Evolutionary conservation across 2,797 vertebrate genomes (phyloP), one percentile per base, ranked within the genome.

Genomic region (Etheostoma perlongum): DNA sequence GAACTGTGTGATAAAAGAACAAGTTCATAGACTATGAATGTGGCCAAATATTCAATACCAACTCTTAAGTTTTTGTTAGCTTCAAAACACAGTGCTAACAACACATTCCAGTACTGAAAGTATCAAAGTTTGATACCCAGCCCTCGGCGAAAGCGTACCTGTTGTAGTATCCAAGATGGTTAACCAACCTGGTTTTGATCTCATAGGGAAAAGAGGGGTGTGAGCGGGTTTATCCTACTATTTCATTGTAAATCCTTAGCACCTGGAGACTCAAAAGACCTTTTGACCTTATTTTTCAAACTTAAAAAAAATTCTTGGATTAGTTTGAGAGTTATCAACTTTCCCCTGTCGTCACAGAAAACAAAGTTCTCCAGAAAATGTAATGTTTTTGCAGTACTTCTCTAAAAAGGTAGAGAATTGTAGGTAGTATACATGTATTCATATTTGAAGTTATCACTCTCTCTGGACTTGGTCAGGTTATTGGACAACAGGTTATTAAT

Each of bases 131-230:
- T 2, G n/a, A 77, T 47, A 65, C 61, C 63, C 72, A 73, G 73
- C 42, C 74, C 57, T 46, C 0, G 15, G 62, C 1, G 16, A 25
- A 1, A 59, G 65, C 53, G 64, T 54, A 72, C 77, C 75, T 59
- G 51, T 49, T 13, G 15, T 23, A 44, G 21, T 49, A 54, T 67
- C 25, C 21, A 4, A 18, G 40, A 51, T 33, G 51, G 46, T 65
- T 10, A 12, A 79, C 67, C 40, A 44, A 59, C 65, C 73, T 53
- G 48, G 55, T 63, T 18, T 74, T 15, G 15, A 63, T 49, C 21
- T 49, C 60, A 48, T 25, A 69, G 65, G 40, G 19, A 4, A 25
- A 59, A 47, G 21, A 19, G n/a, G 18, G 21, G 10, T 13, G 13
- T 47, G 40, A 77, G 14, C 7, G 0, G 4, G 27, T 80, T 66